These are phyloP conservation scores for Chymomyza fuscimana DNA, from an alignment of 2,888 invertebrate genomes.

Conservation along the genomic window DNA sequence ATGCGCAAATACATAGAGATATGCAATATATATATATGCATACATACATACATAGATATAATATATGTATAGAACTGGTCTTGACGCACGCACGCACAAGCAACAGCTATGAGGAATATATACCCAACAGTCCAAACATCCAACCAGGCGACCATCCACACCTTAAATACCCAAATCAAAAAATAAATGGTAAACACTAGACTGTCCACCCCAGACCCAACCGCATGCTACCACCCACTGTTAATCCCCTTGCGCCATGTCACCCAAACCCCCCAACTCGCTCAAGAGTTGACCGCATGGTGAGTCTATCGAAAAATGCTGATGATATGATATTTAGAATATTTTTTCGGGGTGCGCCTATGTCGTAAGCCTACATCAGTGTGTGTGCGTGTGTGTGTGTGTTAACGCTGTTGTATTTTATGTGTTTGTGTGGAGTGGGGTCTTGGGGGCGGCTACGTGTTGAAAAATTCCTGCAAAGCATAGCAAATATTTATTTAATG, in stretches of 20 bases:
- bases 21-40: neutral
- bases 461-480: slow-evolving; percentile 73
- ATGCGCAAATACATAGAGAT: neutral
- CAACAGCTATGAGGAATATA: neutral
- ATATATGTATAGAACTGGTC: slow-evolving; percentile 4
- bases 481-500: slow-evolving; percentile 73
- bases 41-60: slow-evolving; percentile 1
- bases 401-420: too few relatives aligned
- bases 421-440: neutral
- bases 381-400: slow-evolving; percentile 23
- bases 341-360: slow-evolving; percentile 39
- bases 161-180: slow-evolving; percentile 75
- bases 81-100: slow-evolving; percentile 49
- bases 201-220: slow-evolving; percentile 46
- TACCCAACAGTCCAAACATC: neutral
- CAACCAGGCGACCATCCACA: slow-evolving; percentile 53
- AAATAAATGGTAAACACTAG: slow-evolving; percentile 71
- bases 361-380: neutral
- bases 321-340: slow-evolving; percentile 72
- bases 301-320: slow-evolving; percentile 69
- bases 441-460: slow-evolving; percentile 40
- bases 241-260: slow-evolving; percentile 7
- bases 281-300: slow-evolving; percentile 14
- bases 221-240: neutral
- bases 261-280: slow-evolving; percentile 27